Percentiles rank a stretch among this genome's conserved stretches.
Evolutionary conservation across 2,888 invertebrate species (phyloP).

Genomic region (Macroteleia sp.): DNA sequence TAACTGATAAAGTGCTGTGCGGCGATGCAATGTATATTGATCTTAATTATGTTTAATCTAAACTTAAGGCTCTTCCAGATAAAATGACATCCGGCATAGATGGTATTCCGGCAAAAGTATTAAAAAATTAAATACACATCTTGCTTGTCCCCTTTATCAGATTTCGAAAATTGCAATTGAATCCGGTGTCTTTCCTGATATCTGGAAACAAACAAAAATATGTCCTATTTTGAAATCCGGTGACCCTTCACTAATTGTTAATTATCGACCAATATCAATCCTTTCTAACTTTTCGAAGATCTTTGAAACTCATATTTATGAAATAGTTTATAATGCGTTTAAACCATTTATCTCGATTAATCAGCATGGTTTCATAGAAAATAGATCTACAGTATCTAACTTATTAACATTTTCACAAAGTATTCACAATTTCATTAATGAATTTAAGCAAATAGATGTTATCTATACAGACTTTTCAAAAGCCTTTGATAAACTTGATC

Average conservation of each 20-base stretch:
- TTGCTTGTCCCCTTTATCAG: neutral
- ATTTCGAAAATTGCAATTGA: neutral
- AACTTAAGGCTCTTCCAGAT: neutral
- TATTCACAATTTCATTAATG: too few relatives aligned
- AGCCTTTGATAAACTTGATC: too few relatives aligned
- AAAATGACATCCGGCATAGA: neutral
- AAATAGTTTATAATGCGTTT: neutral
- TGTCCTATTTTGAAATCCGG: neutral
- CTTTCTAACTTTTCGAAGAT: neutral
- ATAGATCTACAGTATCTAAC: too few relatives aligned
- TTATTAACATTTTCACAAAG: too few relatives aligned
- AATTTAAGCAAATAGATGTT: too few relatives aligned
- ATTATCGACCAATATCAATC: neutral
- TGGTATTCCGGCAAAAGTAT: neutral
- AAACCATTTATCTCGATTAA: neutral
- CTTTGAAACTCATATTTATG: neutral
- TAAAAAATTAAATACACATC: neutral
- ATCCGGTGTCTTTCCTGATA: neutral
- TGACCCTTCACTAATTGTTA: neutral
- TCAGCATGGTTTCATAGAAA: too few relatives aligned
- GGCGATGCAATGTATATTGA: too few relatives aligned
- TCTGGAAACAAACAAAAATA: neutral
- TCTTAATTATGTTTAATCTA: too few relatives aligned
- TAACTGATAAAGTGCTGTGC: too few relatives aligned
- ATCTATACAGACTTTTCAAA: too few relatives aligned